Conservation (phyloP, 2,888 invertebrate species). For the Volucella inanis region DNA sequence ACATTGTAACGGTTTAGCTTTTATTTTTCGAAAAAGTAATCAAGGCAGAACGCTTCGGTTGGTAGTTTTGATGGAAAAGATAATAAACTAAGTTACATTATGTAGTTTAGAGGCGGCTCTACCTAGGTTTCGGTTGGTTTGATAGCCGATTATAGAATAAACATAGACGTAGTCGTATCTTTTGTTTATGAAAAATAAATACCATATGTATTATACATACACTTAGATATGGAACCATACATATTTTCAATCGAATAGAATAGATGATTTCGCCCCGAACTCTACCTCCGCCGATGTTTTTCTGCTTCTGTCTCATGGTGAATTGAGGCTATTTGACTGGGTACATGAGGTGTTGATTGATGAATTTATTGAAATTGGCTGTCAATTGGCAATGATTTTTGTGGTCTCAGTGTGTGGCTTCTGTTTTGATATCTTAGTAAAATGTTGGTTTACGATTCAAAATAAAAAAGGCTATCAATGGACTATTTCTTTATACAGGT, state of each 20-base stretch:
- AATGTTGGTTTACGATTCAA: not conserved
- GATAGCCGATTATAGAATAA: not conserved
- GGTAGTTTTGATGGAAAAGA: conserved; percentile 60
- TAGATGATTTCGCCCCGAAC: too few relatives aligned
- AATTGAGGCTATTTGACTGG: too few relatives aligned
- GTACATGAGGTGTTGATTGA: conserved; percentile 1
- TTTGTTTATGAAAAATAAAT: not conserved
- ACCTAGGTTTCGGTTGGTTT: conserved; percentile 16
- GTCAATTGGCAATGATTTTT: conserved; percentile 41
- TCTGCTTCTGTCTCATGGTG: too few relatives aligned
- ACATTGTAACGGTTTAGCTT: conserved; percentile 61
- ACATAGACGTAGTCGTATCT: not conserved
- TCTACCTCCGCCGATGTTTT: too few relatives aligned
- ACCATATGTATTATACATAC: too few relatives aligned
- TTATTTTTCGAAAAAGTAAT: conserved; percentile 67
- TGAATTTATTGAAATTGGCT: conserved; percentile 47
- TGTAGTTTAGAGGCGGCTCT: conserved; percentile 34
- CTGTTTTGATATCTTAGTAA: not conserved
- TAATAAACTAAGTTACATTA: conserved; percentile 66
- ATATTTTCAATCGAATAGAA: too few relatives aligned
- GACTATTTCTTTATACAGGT: not conserved
- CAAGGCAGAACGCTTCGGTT: conserved; percentile 65
- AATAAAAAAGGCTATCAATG: too few relatives aligned
- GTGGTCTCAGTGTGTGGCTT: conserved; percentile 25
- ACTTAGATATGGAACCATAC: too few relatives aligned